phyloP scores from a whole-genome alignment of 2,888 invertebrate genomes.

The Sarcophaga variegata region DNA sequence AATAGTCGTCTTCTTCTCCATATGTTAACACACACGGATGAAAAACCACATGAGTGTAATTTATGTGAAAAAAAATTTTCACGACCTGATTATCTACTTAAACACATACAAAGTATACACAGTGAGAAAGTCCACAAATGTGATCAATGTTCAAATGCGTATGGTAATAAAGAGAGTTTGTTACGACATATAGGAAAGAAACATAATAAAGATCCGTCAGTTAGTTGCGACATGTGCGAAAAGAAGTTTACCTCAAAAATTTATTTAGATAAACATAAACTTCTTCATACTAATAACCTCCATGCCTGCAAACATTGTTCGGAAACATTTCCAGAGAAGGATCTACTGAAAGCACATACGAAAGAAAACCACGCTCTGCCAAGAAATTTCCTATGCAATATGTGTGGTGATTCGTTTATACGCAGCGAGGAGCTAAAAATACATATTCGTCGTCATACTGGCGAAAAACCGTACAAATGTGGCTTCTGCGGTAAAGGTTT shows the following conservation, averaged over 20 bases:
- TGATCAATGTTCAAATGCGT: neutral
- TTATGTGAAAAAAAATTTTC: neutral
- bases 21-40: neutral
- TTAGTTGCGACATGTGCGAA: constrained; percentile 73
- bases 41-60: neutral
- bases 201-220: neutral
- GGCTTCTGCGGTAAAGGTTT: constrained; percentile 84
- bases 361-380: constrained; percentile 83
- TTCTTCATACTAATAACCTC: constrained; percentile 73
- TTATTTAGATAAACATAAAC: constrained; percentile 82
- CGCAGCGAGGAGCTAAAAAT: constrained; percentile 83
- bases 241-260: constrained; percentile 82
- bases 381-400: constrained; percentile 75
- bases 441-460: constrained; percentile 83
- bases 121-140: neutral
- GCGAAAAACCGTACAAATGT: constrained; percentile 84
- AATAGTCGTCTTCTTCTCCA: neutral
- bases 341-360: constrained; percentile 82
- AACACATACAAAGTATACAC: neutral
- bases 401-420: constrained; percentile 83
- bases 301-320: constrained; percentile 77
- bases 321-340: constrained; percentile 79
- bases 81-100: neutral
- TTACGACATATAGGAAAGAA: neutral
- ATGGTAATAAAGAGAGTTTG: neutral